A percentile compares a stretch with the other conserved stretches of the same genome.
Conservation (phyloP, 2,888 invertebrate species). For the Eristalinus aeneus region DNA sequence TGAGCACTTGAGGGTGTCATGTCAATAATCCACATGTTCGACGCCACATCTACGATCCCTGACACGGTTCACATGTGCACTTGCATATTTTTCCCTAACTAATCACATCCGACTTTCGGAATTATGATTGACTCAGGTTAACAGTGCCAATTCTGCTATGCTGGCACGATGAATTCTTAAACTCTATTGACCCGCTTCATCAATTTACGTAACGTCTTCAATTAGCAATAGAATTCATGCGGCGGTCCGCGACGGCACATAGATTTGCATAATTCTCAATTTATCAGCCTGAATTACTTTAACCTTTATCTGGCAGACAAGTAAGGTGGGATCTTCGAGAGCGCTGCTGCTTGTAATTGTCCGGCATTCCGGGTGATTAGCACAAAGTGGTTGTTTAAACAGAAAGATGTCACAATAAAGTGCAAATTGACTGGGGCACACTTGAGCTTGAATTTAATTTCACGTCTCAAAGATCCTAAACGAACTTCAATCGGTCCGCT, state of each 20-base stretch:
- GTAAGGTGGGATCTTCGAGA: background rate
- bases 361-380: background rate
- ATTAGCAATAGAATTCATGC: slow-evolving; percentile 56
- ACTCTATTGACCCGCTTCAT: slow-evolving; percentile 56
- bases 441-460: background rate
- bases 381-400: background rate
- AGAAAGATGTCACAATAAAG: background rate
- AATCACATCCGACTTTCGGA: background rate
- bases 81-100: background rate
- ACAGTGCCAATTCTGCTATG: slow-evolving; percentile 14
- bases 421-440: background rate
- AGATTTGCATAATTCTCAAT: slow-evolving; percentile 70
- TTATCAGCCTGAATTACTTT: slow-evolving; percentile 50
- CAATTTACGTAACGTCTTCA: slow-evolving; percentile 44
- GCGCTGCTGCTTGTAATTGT: slow-evolving; percentile 50
- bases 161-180: slow-evolving; percentile 44
- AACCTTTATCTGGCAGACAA: slow-evolving; percentile 21
- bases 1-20: background rate
- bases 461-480: background rate
- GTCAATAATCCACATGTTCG: background rate
- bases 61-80: background rate
- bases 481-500: background rate
- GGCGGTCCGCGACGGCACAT: background rate
- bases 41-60: background rate
- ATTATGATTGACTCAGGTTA: slow-evolving; percentile 31